Conservation (phyloP, 2,113 vertebrate genomes). For the Leucosticte australis region DNA sequence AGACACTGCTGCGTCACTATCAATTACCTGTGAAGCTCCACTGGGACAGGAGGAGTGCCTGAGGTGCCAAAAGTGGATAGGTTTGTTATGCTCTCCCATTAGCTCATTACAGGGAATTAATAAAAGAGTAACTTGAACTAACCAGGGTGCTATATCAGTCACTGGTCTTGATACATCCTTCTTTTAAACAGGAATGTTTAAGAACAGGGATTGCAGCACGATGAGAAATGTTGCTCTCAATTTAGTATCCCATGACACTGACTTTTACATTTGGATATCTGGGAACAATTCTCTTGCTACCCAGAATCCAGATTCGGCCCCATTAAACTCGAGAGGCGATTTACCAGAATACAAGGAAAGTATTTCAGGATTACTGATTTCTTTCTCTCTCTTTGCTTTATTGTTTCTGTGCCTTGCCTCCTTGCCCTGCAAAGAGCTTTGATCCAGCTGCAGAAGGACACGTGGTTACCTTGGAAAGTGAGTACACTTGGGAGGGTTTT, state of each 20-base stretch:
- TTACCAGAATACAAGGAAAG: not conserved
- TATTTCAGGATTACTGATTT: not conserved
- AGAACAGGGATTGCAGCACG: not conserved
- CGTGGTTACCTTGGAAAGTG: not conserved
- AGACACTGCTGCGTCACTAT: not conserved
- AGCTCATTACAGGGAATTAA: constrained; percentile 11
- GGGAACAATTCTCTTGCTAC: not conserved
- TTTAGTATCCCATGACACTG: not conserved
- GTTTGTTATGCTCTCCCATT: not conserved
- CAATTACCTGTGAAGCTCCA: not conserved
- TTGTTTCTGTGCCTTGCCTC: not conserved
- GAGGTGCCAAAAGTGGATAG: not conserved
- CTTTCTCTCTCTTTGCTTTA: not conserved
- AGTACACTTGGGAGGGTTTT: not conserved
- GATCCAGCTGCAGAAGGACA: not conserved
- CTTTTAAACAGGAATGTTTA: not conserved
- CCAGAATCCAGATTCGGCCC: not conserved
- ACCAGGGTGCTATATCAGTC: not conserved
- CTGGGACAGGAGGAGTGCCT: not conserved
- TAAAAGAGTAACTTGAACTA: not conserved
- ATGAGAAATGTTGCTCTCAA: not conserved
- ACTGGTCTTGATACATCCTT: not conserved
- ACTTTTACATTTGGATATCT: not conserved
- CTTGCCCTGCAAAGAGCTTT: not conserved
- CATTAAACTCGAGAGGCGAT: not conserved